A percentile compares a stretch with the other conserved stretches of the same genome.
These are phyloP conservation scores for Apoda limacodes DNA, from an alignment of 2,888 invertebrate genomes.

Conservation along the genomic window DNA sequence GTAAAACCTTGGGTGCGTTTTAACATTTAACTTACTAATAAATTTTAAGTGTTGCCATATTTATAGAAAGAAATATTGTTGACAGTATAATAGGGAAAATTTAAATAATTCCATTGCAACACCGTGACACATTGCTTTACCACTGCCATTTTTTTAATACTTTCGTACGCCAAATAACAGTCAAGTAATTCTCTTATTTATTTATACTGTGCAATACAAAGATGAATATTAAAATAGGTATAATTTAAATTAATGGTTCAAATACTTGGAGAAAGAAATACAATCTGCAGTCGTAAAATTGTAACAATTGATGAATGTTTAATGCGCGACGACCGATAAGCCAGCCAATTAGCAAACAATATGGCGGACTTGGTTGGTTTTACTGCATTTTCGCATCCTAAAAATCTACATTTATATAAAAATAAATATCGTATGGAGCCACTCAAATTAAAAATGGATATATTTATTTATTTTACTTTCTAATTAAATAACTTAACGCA, in stretches of 20 bases:
- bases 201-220: no score
- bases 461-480: no score
- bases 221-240: background rate
- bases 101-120: slow-evolving; percentile 1
- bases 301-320: slow-evolving; percentile 49
- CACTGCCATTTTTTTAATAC: no score
- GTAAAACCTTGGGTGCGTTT: no score
- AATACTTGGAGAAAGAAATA: slow-evolving; percentile 26
- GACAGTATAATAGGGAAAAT: slow-evolving; percentile 4
- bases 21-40: slow-evolving; percentile 18
- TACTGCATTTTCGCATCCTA: background rate
- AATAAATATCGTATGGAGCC: no score
- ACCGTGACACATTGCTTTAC: no score
- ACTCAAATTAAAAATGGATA: no score
- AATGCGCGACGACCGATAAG: slow-evolving; percentile 51
- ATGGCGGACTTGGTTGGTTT: slow-evolving; percentile 16
- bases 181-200: no score
- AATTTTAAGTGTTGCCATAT: slow-evolving; percentile 7
- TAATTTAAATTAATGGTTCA: background rate
- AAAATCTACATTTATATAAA: no score
- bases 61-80: background rate
- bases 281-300: slow-evolving; percentile 43
- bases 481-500: no score
- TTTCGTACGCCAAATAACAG: no score
- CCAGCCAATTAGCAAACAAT: slow-evolving; percentile 48